Evolutionary conservation across 2,113 vertebrate species (phyloP).

Genomic region (Lethenteron reissneri): DNA sequence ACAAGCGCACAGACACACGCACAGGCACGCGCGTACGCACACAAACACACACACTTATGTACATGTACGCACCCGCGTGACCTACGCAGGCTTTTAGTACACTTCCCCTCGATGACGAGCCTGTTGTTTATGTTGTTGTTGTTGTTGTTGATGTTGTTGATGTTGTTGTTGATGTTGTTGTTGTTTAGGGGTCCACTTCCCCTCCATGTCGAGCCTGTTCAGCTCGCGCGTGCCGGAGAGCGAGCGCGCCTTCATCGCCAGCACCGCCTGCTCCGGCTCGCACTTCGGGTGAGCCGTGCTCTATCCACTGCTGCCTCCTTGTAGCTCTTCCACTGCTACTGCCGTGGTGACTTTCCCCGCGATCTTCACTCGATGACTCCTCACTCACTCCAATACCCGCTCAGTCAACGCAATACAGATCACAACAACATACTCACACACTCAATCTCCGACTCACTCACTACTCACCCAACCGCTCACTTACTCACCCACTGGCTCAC

Average conservation of each 20-base stretch:
- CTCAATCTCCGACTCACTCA: too few species aligned
- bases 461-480: too few species aligned
- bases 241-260: slow-evolving; percentile 66
- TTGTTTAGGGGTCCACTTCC: slow-evolving; percentile 33
- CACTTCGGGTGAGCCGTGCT: slow-evolving; percentile 55
- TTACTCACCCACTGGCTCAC: too few species aligned
- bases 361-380: too few species aligned
- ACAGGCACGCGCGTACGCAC: background rate
- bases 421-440: too few species aligned
- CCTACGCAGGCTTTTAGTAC: background rate
- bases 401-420: too few species aligned
- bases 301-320: background rate
- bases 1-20: background rate
- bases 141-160: background rate
- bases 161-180: background rate
- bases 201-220: slow-evolving; percentile 39
- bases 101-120: background rate
- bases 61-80: too few species aligned
- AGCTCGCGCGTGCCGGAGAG: slow-evolving; percentile 62
- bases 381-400: too few species aligned
- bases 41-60: background rate
- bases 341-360: too few species aligned
- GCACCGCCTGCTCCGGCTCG: slow-evolving; percentile 62
- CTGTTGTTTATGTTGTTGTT: background rate
- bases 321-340: too few species aligned